Evolutionary conservation across 2,113 vertebrate species (phyloP).

Genomic region (Nerophis ophidion): DNA sequence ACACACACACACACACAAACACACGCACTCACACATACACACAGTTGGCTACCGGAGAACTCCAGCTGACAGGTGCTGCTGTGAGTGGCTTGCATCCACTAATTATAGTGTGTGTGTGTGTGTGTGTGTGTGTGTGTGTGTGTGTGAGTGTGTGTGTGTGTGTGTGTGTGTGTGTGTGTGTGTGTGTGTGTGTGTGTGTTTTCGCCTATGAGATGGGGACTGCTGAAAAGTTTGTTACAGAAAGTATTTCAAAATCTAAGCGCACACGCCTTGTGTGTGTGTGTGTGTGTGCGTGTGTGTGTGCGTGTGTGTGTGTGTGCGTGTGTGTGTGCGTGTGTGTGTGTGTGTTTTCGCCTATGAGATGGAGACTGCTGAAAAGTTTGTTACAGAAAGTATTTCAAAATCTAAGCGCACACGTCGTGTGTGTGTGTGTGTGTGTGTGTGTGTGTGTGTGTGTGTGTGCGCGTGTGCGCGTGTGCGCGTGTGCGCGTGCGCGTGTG

Average conservation of each 20-base stretch:
- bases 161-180: not conserved
- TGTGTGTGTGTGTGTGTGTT: not conserved
- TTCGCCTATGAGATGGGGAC: not conserved
- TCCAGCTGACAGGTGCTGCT: conserved; percentile 10
- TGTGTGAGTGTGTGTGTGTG: conserved; percentile 9
- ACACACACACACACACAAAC: conserved; percentile 36
- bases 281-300: conserved; percentile 11
- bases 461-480: not conserved
- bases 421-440: conserved; percentile 11
- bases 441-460: conserved; percentile 8
- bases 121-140: conserved; percentile 13
- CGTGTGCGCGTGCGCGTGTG: not conserved
- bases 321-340: not conserved
- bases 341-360: not conserved
- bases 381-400: too few relatives aligned
- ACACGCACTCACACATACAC: not conserved
- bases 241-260: too few relatives aligned
- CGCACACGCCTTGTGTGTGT: too few relatives aligned
- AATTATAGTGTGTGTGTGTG: not conserved
- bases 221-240: too few relatives aligned
- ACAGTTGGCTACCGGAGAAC: conserved; percentile 9
- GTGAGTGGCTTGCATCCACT: conserved; percentile 8
- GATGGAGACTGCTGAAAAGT: too few relatives aligned
- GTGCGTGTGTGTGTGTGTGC: conserved; percentile 1
- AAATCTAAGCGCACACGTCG: too few relatives aligned